Evolutionary conservation across 2,797 vertebrate species (phyloP).

Genomic region (Pteropus rufus): DNA sequence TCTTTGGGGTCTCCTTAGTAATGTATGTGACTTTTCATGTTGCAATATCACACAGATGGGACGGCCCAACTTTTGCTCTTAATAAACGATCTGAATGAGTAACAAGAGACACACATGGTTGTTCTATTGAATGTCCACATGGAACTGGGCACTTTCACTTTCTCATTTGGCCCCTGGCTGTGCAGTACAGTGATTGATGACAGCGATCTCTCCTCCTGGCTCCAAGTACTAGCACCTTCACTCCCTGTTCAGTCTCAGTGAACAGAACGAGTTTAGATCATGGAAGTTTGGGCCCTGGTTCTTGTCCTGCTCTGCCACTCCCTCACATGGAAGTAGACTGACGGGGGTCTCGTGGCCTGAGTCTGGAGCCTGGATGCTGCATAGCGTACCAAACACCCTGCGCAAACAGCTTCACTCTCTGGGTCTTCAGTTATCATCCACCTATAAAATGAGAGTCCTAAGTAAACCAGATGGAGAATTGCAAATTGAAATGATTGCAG

Average conservation of each 20-base stretch:
- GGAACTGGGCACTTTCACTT: background rate
- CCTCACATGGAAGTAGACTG: background rate
- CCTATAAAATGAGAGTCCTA: background rate
- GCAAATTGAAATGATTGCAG: background rate
- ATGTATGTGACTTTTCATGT: constrained; percentile 84
- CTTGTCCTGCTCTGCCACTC: background rate
- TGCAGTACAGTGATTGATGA: background rate
- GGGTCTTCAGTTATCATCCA: background rate
- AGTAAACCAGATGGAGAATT: background rate
- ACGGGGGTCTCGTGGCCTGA: fast-evolving
- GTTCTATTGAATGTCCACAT: constrained; percentile 28
- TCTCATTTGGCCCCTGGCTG: background rate
- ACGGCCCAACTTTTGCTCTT: constrained; percentile 86
- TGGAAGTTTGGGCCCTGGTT: background rate
- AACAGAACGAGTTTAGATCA: background rate
- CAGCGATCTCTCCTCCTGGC: background rate
- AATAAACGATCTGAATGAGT: constrained; percentile 92
- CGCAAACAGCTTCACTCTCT: background rate
- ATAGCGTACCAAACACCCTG: background rate
- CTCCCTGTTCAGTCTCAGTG: background rate
- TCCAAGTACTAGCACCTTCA: background rate
- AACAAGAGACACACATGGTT: constrained; percentile 62
- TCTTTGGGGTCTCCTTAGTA: constrained; percentile 85
- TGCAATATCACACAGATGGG: constrained; percentile 88
- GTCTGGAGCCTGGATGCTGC: background rate